phyloP scores from a whole-genome alignment of 2,888 invertebrate species.

The Oligia fasciuncula region DNA sequence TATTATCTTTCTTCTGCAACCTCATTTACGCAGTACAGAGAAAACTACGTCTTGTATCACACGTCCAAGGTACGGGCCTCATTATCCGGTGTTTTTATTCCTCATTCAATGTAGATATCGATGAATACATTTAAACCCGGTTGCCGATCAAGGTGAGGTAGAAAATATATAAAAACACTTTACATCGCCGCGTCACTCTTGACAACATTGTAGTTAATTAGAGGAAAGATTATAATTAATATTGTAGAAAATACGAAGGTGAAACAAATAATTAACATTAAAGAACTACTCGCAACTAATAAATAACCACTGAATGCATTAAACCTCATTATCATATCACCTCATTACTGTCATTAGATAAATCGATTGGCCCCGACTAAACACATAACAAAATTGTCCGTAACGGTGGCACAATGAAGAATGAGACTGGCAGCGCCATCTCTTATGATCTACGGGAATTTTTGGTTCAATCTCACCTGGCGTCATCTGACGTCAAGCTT shows the following conservation, averaged over 20 bases:
- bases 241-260: constrained; percentile 20
- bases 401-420: constrained; percentile 25
- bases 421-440: constrained; percentile 76
- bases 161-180: constrained; percentile 51
- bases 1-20: constrained; percentile 44
- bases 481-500: constrained; percentile 77
- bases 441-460: constrained; percentile 60
- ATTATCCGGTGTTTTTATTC: constrained; percentile 63
- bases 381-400: constrained; percentile 17
- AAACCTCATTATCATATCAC: constrained; percentile 27
- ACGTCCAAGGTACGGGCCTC: constrained; percentile 49
- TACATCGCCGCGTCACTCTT: constrained; percentile 26
- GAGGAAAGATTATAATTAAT: constrained; percentile 23
- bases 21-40: constrained; percentile 50
- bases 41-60: constrained; percentile 52
- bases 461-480: constrained; percentile 29
- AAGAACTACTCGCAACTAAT: constrained; percentile 6
- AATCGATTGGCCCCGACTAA: constrained; percentile 44
- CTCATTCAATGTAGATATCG: constrained; percentile 63
- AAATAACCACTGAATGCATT: constrained; percentile 17
- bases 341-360: constrained; percentile 32
- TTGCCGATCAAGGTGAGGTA: constrained; percentile 59
- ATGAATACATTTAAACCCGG: constrained; percentile 62
- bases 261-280: not conserved
- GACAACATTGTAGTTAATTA: constrained; percentile 48